Conservation (phyloP, 2,113 vertebrate genomes). For the Cheilinus undulatus region DNA sequence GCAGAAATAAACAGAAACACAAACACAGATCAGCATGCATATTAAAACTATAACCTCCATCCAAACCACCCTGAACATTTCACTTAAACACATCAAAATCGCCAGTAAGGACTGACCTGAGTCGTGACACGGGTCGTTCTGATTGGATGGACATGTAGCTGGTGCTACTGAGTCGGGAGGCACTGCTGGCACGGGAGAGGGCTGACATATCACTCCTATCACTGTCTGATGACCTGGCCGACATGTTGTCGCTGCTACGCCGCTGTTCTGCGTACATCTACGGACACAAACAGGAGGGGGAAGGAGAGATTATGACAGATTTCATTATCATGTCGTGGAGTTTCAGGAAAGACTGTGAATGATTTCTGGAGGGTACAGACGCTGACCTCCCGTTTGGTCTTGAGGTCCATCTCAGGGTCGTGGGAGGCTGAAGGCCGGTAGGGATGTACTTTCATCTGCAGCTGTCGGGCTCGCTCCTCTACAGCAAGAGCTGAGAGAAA, state of each 20-base stretch:
- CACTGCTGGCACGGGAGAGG: slow-evolving; percentile 97
- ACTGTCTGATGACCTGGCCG: slow-evolving; percentile 96
- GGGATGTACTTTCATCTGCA: slow-evolving; percentile 94
- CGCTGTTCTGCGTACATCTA: slow-evolving; percentile 92
- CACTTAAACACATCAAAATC: background rate
- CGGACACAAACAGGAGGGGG: background rate
- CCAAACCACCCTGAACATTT: background rate
- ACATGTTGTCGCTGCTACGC: slow-evolving; percentile 96
- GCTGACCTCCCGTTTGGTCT: slow-evolving; percentile 84
- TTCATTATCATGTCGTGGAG: background rate
- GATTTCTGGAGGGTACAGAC: background rate
- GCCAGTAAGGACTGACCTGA: slow-evolving; percentile 87
- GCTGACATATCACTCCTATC: slow-evolving; percentile 96
- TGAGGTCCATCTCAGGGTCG: slow-evolving; percentile 91
- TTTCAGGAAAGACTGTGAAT: background rate
- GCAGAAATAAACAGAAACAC: slow-evolving; percentile 58
- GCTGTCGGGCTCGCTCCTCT: slow-evolving; percentile 92
- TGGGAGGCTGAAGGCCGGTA: slow-evolving; percentile 94
- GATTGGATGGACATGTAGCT: slow-evolving; percentile 99
- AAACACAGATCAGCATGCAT: slow-evolving; percentile 60
- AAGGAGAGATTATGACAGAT: too few relatives aligned
- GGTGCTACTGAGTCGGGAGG: slow-evolving; percentile 98
- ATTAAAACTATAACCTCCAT: background rate
- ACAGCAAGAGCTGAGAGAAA: slow-evolving; percentile 89
- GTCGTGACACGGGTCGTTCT: slow-evolving; percentile 91